Conservation (phyloP, 2,797 vertebrate genomes). For the Gallinago nigripennis region DNA sequence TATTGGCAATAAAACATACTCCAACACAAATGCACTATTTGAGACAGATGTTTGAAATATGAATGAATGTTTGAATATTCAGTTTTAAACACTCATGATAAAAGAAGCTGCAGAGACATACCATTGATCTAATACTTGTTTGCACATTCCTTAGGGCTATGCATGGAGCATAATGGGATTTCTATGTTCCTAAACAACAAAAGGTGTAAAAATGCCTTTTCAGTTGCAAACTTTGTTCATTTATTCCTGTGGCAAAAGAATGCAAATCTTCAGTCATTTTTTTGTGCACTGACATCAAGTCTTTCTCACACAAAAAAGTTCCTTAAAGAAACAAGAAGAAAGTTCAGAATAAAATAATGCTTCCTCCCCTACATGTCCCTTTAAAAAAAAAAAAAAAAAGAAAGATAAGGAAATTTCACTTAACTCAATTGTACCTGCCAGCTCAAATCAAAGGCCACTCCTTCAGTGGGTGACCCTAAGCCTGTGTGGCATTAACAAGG, state of each 20-base stretch:
- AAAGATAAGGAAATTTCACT: constrained; percentile 33
- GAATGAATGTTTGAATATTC: constrained; percentile 82
- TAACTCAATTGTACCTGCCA: constrained; percentile 34
- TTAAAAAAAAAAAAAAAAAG: neutral
- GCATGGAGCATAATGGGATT: constrained; percentile 79
- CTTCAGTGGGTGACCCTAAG: constrained; percentile 8
- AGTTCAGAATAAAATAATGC: constrained; percentile 72
- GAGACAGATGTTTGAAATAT: constrained; percentile 76
- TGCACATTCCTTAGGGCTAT: constrained; percentile 78
- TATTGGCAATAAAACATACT: constrained; percentile 61
- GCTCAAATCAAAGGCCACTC: constrained; percentile 32
- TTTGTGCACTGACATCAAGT: constrained; percentile 68
- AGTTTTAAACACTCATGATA: constrained; percentile 77
- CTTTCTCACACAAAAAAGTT: constrained; percentile 68
- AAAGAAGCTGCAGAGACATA: constrained; percentile 76
- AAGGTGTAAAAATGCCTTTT: constrained; percentile 81
- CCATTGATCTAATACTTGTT: constrained; percentile 80
- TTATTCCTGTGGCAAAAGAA: constrained; percentile 76
- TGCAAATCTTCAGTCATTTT: constrained; percentile 76
- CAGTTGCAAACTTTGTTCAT: constrained; percentile 84
- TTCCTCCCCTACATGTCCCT: neutral
- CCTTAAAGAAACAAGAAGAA: constrained; percentile 60
- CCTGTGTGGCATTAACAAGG: neutral
- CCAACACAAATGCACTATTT: constrained; percentile 50
- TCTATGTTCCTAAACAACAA: constrained; percentile 78